These are phyloP conservation scores for Gnatocerus cornutus DNA, from an alignment of 2,888 invertebrate genomes.

Conservation along the genomic window DNA sequence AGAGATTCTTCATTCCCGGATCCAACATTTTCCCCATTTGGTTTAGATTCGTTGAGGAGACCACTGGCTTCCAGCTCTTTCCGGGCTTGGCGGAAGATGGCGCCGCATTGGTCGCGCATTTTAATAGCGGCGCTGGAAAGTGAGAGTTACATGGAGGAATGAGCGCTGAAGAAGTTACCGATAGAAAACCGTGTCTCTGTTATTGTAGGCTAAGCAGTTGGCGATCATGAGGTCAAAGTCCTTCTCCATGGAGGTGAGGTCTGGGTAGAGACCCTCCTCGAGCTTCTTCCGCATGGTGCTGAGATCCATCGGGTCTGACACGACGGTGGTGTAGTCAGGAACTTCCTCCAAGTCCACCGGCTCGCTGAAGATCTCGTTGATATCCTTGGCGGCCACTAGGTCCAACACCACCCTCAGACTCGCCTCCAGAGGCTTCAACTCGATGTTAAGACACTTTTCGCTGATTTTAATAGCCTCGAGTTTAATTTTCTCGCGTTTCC, in stretches of 20 bases:
- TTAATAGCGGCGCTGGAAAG: conserved; percentile 87
- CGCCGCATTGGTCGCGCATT: conserved; percentile 91
- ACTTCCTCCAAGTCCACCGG: conserved; percentile 93
- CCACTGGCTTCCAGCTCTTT: conserved; percentile 82
- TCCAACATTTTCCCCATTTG: conserved; percentile 63
- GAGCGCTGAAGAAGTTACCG: too few relatives aligned
- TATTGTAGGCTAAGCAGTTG: conserved; percentile 96
- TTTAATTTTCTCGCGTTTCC: conserved; percentile 96
- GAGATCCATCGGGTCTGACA: conserved; percentile 91
- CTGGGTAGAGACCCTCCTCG: conserved; percentile 79
- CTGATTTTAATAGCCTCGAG: conserved; percentile 87
- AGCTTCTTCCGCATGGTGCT: conserved; percentile 89
- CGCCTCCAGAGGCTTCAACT: conserved; percentile 87
- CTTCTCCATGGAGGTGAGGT: conserved; percentile 85
- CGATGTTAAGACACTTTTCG: conserved; percentile 86
- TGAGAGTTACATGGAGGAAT: too few relatives aligned
- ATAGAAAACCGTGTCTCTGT: conserved; percentile 95
- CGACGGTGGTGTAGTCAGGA: conserved; percentile 91
- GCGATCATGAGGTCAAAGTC: conserved; percentile 97
- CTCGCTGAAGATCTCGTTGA: conserved; percentile 91
- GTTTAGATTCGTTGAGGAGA: conserved; percentile 69
- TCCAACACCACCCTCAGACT: conserved; percentile 86
- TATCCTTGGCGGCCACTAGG: conserved; percentile 84
- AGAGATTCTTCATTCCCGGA: conserved; percentile 69
- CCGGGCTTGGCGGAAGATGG: conserved; percentile 85